Evolutionary conservation across 2,113 vertebrate species (phyloP).

Genomic region (Coturnix japonica): DNA sequence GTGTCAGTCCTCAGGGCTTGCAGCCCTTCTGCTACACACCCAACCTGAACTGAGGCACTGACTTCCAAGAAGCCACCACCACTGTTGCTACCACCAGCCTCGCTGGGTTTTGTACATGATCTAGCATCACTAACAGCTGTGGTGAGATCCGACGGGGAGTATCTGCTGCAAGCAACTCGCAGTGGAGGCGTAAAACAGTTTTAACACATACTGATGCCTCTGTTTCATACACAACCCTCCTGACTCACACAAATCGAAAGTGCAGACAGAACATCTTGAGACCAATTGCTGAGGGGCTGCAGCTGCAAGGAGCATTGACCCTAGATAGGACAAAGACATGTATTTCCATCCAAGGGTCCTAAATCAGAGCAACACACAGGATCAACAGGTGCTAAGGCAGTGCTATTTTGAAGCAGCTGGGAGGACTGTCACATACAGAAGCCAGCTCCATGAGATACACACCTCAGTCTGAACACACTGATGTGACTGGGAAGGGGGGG

Average conservation of each 20-base stretch:
- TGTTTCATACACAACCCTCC: rapidly evolving
- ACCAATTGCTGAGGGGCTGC: background rate
- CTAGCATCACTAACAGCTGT: background rate
- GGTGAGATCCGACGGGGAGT: rapidly evolving
- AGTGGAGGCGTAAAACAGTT: background rate
- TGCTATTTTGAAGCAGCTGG: background rate
- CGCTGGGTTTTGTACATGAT: background rate
- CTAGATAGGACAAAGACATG: background rate
- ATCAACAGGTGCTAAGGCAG: background rate
- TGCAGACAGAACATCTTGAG: background rate
- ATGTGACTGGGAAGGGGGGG: background rate
- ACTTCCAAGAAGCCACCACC: background rate
- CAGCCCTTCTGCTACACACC: background rate
- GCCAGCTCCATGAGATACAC: background rate
- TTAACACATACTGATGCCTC: background rate
- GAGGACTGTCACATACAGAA: background rate
- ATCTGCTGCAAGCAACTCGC: background rate
- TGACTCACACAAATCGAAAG: background rate
- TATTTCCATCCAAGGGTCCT: background rate
- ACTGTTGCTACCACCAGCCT: background rate
- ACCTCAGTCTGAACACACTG: background rate
- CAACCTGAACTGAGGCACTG: background rate
- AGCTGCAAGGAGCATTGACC: background rate
- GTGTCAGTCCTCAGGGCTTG: background rate
- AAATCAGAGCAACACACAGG: background rate